A percentile compares a stretch with the other conserved stretches of the same genome.
These are phyloP conservation scores for Heteronetta atricapilla DNA, from an alignment of 2,113 vertebrate species.

Conservation along the genomic window DNA sequence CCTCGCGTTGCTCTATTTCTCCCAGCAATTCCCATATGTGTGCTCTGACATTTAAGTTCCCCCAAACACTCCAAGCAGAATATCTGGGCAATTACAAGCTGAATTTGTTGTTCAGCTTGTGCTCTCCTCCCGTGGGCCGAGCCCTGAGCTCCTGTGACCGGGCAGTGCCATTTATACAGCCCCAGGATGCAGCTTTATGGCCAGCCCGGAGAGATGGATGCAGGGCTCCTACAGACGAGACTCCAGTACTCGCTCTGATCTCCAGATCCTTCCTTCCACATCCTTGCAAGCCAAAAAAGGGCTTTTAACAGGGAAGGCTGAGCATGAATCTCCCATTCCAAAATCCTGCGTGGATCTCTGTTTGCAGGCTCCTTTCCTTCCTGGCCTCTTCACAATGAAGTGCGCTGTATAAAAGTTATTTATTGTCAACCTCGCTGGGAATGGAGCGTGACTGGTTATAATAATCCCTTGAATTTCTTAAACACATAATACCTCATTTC, in stretches of 20 bases:
- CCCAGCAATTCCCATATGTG: constrained; percentile 25
- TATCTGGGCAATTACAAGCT: constrained; percentile 35
- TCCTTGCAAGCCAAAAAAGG: not conserved
- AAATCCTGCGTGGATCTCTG: not conserved
- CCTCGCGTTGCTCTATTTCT: constrained; percentile 26
- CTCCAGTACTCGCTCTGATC: not conserved
- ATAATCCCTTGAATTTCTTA: not conserved
- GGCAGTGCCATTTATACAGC: not conserved
- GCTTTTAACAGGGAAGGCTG: not conserved
- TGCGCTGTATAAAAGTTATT: not conserved
- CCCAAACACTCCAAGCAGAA: constrained; percentile 39
- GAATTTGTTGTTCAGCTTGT: constrained; percentile 20
- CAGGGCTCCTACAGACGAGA: not conserved
- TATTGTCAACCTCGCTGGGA: not conserved
- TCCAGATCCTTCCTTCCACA: not conserved
- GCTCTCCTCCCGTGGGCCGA: not conserved
- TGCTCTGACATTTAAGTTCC: constrained; percentile 52
- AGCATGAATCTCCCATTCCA: not conserved
- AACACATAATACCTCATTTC: not conserved
- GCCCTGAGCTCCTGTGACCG: not conserved
- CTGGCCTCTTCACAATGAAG: not conserved
- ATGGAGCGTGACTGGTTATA: not conserved
- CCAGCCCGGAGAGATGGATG: not conserved
- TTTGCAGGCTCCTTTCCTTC: not conserved
- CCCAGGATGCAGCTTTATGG: not conserved